Conservation (phyloP, 1,140 invertebrate genomes). For the Parapsyche elsis region DNA sequence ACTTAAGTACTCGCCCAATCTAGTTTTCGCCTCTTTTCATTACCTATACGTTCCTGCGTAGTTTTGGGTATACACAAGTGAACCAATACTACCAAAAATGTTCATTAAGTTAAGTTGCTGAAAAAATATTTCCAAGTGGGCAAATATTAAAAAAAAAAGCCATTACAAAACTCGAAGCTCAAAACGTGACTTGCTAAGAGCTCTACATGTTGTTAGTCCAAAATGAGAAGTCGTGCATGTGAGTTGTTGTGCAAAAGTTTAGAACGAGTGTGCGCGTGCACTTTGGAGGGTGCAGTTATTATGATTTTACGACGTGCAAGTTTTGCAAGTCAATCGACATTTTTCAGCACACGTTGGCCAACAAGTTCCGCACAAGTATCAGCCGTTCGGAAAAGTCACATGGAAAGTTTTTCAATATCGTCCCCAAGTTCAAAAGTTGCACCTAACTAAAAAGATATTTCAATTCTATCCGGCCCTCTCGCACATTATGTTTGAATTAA, state of each 20-base stretch:
- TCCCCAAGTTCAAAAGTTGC: conserved; percentile 36
- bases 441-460: conserved; percentile 55
- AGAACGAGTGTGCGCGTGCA: background rate
- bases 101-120: too few relatives aligned
- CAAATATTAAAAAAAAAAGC: background rate
- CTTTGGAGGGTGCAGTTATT: conserved; percentile 5
- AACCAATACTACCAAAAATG: too few relatives aligned
- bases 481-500: background rate
- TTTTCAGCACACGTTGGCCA: conserved; percentile 20
- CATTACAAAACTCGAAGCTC: background rate
- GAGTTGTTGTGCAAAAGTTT: background rate
- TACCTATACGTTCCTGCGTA: background rate
- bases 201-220: too few relatives aligned
- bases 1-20: background rate
- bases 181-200: too few relatives aligned
- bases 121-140: background rate
- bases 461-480: conserved; percentile 45
- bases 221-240: background rate
- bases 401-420: conserved; percentile 56
- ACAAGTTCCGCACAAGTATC: conserved; percentile 25
- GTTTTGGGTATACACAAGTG: too few relatives aligned
- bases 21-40: background rate
- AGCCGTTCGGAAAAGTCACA: conserved; percentile 40
- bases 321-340: conserved; percentile 47
- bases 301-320: conserved; percentile 38